Conservation (phyloP, 2,888 invertebrate genomes). For the Cenopis cana region DNA sequence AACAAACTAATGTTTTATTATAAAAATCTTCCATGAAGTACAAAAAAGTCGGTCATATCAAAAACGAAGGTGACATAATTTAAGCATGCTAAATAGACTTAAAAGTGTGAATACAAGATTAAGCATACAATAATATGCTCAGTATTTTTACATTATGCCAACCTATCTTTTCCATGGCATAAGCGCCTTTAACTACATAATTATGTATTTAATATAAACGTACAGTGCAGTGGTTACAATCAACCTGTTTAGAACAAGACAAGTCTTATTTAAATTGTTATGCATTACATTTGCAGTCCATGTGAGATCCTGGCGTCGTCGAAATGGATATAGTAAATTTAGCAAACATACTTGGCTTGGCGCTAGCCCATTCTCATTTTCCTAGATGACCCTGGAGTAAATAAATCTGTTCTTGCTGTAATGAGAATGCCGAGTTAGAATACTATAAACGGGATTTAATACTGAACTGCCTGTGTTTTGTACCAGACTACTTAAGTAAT, state of each 20-base stretch:
- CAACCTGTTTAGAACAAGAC: conserved; percentile 50
- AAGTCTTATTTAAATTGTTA: conserved; percentile 53
- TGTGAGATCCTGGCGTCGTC: conserved; percentile 51
- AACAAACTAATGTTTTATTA: too few relatives aligned
- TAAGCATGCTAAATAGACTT: too few relatives aligned
- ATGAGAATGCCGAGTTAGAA: conserved; percentile 66
- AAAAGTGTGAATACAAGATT: too few relatives aligned
- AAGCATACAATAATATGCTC: too few relatives aligned
- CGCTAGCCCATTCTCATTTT: conserved; percentile 66
- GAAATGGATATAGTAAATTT: conserved; percentile 64
- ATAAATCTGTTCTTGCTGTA: conserved; percentile 65
- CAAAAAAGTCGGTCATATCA: too few relatives aligned
- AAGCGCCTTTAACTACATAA: conserved; percentile 49
- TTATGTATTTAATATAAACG: too few relatives aligned
- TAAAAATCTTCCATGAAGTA: too few relatives aligned
- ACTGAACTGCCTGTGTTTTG: conserved; percentile 5
- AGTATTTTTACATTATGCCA: too few relatives aligned
- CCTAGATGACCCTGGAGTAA: conserved; percentile 67
- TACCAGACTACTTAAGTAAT: neutral
- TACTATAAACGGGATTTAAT: conserved; percentile 52
- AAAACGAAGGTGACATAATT: neutral
- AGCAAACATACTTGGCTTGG: conserved; percentile 58
- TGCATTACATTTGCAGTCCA: conserved; percentile 50
- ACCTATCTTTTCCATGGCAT: too few relatives aligned
- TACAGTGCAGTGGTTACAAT: conserved; percentile 45